Conservation (phyloP, 1,140 invertebrate genomes). For the Drosophila melanogaster region DNA sequence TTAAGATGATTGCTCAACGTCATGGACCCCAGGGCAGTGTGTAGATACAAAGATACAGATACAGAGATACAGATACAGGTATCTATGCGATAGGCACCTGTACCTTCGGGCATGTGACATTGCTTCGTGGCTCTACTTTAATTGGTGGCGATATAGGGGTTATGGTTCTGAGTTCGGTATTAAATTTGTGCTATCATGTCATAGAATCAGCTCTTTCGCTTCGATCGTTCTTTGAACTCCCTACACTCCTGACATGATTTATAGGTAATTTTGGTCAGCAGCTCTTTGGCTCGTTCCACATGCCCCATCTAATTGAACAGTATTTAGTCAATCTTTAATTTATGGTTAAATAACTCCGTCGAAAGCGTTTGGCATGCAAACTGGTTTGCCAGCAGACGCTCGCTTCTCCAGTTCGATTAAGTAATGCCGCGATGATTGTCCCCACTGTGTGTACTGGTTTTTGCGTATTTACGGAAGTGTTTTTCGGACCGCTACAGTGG, state of each 20-base stretch:
- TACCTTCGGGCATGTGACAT: constrained; percentile 43
- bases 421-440: constrained; percentile 64
- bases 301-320: constrained; percentile 34
- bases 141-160: constrained; percentile 33
- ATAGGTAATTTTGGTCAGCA: neutral
- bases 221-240: constrained; percentile 25
- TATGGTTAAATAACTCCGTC: constrained; percentile 38
- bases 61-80: constrained; percentile 4
- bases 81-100: constrained; percentile 34
- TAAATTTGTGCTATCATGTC: constrained; percentile 46
- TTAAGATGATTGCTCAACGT: constrained; percentile 76
- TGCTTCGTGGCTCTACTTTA: constrained; percentile 33
- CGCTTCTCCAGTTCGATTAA: constrained; percentile 52
- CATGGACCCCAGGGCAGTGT: constrained; percentile 18
- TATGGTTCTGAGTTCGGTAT: constrained; percentile 6
- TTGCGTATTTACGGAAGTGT: constrained; percentile 77
- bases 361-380: constrained; percentile 30
- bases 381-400: constrained; percentile 55
- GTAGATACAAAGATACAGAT: constrained; percentile 39
- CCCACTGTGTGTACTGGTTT: constrained; percentile 58
- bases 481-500: constrained; percentile 41
- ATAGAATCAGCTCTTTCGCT: constrained; percentile 12
- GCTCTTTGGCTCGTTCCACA: constrained; percentile 5
- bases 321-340: constrained; percentile 50
- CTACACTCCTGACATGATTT: constrained; percentile 36